phyloP scores from a whole-genome alignment of 2,797 vertebrate genomes.

The Lepus townsendii region DNA sequence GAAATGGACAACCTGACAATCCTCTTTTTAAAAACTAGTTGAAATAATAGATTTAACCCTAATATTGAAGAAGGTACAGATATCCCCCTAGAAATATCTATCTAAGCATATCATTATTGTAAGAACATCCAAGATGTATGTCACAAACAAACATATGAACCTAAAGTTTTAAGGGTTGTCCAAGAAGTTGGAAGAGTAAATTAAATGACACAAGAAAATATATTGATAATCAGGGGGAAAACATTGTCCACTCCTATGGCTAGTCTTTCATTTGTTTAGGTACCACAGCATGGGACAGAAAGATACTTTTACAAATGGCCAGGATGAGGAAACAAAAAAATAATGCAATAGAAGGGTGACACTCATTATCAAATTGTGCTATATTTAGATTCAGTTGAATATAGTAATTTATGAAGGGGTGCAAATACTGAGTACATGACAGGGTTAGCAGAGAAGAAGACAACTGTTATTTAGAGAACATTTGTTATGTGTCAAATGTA shows the following conservation, averaged over 20 bases:
- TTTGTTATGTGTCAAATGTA: neutral
- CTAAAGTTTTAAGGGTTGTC: neutral
- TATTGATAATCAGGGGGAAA: neutral
- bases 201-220: neutral
- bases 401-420: neutral
- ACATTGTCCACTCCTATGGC: neutral
- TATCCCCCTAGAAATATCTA: neutral
- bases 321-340: neutral
- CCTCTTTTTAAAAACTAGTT: neutral
- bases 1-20: neutral
- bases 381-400: neutral
- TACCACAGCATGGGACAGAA: neutral
- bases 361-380: neutral
- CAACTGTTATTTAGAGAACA: neutral
- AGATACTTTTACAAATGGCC: neutral
- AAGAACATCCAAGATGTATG: neutral
- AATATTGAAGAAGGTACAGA: neutral
- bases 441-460: neutral
- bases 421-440: neutral
- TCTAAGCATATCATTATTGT: neutral
- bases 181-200: neutral
- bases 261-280: neutral
- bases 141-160: neutral
- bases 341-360: neutral
- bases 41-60: neutral